Percentiles rank a stretch among this genome's conserved stretches.
phyloP scores from a whole-genome alignment of 2,888 invertebrate genomes.

The Pollenia angustigena region DNA sequence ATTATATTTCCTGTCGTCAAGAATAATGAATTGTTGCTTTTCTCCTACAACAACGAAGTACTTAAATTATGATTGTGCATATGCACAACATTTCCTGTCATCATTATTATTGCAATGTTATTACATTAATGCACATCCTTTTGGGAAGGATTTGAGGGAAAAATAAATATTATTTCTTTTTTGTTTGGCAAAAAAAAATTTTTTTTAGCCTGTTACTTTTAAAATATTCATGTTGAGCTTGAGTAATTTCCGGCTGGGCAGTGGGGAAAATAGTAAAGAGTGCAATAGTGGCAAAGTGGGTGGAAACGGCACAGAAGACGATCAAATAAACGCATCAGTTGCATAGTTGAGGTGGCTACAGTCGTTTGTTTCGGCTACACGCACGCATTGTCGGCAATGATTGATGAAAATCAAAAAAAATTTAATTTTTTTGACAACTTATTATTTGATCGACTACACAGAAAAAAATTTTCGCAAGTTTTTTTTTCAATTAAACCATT shows the following conservation, averaged over 20 bases:
- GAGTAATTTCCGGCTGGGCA: constrained; percentile 66
- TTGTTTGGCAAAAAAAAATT: background rate
- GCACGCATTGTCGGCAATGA: too few relatives aligned
- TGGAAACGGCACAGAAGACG: too few relatives aligned
- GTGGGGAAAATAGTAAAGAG: background rate
- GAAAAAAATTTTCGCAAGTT: too few relatives aligned
- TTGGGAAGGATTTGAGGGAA: constrained; percentile 39
- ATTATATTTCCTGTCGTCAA: constrained; percentile 53
- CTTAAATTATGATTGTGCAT: constrained; percentile 54
- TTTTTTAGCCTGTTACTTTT: constrained; percentile 47
- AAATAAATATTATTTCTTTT: constrained; percentile 12
- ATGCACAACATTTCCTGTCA: constrained; percentile 71
- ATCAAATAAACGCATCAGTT: too few relatives aligned
- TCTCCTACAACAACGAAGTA: background rate
- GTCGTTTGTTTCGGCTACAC: too few relatives aligned
- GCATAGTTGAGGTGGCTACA: too few relatives aligned
- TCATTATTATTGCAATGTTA: constrained; percentile 71
- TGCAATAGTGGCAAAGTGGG: too few relatives aligned
- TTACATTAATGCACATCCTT: constrained; percentile 71
- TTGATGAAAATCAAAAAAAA: too few relatives aligned
- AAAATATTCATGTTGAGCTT: constrained; percentile 60
- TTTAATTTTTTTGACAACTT: too few relatives aligned
- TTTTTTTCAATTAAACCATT: too few relatives aligned
- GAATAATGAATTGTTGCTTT: constrained; percentile 14
- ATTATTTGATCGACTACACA: too few relatives aligned